Percentiles rank a stretch among this genome's conserved stretches.
Evolutionary conservation across 1,140 invertebrate genomes (phyloP).

Genomic region (Melitaea cinxia): DNA sequence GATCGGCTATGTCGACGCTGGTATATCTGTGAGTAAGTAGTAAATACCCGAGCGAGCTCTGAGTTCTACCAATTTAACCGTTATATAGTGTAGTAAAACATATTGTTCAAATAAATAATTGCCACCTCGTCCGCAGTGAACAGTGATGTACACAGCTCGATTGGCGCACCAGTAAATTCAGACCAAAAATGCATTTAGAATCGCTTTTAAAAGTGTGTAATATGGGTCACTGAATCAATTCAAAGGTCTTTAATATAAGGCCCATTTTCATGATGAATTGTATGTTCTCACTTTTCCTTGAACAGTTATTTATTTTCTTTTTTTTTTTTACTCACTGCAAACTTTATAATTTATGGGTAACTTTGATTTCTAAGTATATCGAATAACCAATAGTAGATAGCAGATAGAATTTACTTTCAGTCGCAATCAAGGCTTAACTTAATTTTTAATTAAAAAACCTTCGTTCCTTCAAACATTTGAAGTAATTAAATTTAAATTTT

Average conservation of each 20-base stretch:
- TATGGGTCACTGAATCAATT: neutral
- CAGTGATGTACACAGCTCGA: constrained; percentile 33
- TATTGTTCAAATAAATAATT: constrained; percentile 33
- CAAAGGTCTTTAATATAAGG: neutral
- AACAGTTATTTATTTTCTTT: no score
- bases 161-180: constrained; percentile 24
- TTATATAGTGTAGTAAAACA: constrained; percentile 20
- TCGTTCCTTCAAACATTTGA: no score
- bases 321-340: no score
- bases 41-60: neutral
- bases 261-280: no score
- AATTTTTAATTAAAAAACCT: no score
- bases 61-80: neutral
- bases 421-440: no score
- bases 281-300: no score
- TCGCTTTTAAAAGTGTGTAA: constrained; percentile 2
- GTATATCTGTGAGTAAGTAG: neutral
- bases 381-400: no score
- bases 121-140: constrained; percentile 21
- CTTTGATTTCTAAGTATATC: no score
- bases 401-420: no score
- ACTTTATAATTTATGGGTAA: no score
- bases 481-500: no score
- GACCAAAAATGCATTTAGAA: constrained; percentile 17
- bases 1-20: neutral